Evolutionary conservation across 2,797 vertebrate genomes (phyloP), one percentile per base, ranked within the genome.

Genomic region (Platalea minor): DNA sequence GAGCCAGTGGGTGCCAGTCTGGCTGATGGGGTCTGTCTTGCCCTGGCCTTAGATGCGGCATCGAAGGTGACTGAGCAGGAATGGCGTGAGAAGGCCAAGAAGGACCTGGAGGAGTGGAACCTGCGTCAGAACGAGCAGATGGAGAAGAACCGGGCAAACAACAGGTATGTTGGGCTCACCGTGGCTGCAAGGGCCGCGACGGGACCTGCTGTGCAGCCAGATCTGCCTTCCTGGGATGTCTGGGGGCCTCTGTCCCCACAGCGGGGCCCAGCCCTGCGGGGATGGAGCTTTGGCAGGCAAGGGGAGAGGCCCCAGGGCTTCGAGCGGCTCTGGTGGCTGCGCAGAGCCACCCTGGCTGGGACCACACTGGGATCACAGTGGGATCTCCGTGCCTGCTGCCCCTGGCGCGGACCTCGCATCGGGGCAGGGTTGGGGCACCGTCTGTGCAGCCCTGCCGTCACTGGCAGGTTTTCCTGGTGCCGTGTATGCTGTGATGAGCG

Each of bases 51-150:
- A 99, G 99, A 99, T 96, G 98, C 99, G 0, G 99, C 99, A 45
- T 99, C 99, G 1, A 99, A 99, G 97, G 98, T 98, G 51, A 99
- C 99, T 6, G 99, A 99, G 96, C 98, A 98, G 35, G 99, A 99
- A 69, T 99, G 99, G 99, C 98, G 98, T 94, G 99, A 99, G 93
- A 99, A 99, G 95, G 99, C 99, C 89, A 99, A 98, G 95, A 99
- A 98, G 96, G 99, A 99, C 97, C 98, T 99, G 88, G 99, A 99
- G 93, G 99, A 99, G 93, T 99, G 99, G 99, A 99, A 99, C 59
- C 97, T 99, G 74, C 99, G 99, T 95, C 99, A 99, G 98, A 99
- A 97, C 7, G 99, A 99, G 89, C 99, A 99, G 97, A 99, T 99
- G 96, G 99, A 99, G 98, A 99, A 99, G 97, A 99, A 99, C 97